Percentiles rank a stretch among this genome's conserved stretches.
Conservation (phyloP, 2,888 invertebrate species). For the Prenolepis imparis region DNA sequence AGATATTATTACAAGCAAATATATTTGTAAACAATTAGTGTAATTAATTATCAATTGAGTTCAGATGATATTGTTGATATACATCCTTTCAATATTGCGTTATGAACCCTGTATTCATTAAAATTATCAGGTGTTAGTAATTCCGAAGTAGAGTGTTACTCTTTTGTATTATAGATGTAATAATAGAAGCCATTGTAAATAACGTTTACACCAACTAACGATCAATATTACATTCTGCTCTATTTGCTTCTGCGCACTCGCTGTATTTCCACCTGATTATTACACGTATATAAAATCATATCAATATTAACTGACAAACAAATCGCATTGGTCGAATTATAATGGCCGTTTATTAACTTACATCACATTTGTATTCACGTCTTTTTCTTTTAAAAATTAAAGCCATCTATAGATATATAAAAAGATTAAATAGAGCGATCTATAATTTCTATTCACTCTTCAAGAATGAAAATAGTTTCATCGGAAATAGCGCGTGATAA, state of each 20-base stretch:
- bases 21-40: not conserved
- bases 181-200: constrained; percentile 36
- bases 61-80: not conserved
- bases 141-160: not conserved
- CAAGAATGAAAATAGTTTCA: not conserved
- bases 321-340: not conserved
- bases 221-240: constrained; percentile 55
- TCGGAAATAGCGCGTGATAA: not conserved
- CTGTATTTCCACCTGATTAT: constrained; percentile 16
- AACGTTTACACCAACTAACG: constrained; percentile 49
- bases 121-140: constrained; percentile 26
- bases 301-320: constrained; percentile 56
- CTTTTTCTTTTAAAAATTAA: not conserved
- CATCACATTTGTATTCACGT: not conserved
- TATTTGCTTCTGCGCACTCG: constrained; percentile 56
- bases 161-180: constrained; percentile 6
- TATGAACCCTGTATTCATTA: constrained; percentile 8
- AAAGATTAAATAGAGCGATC: not conserved
- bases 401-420: not conserved
- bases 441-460: not conserved
- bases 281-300: constrained; percentile 33
- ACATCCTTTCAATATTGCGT: not conserved
- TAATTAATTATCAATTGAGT: not conserved
- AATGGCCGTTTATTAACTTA: constrained; percentile 12
- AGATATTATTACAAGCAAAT: not conserved